Evolutionary conservation across 2,113 vertebrate genomes (phyloP), one percentile per base, ranked within the genome.

Genomic region (Diadophis punctatus): DNA sequence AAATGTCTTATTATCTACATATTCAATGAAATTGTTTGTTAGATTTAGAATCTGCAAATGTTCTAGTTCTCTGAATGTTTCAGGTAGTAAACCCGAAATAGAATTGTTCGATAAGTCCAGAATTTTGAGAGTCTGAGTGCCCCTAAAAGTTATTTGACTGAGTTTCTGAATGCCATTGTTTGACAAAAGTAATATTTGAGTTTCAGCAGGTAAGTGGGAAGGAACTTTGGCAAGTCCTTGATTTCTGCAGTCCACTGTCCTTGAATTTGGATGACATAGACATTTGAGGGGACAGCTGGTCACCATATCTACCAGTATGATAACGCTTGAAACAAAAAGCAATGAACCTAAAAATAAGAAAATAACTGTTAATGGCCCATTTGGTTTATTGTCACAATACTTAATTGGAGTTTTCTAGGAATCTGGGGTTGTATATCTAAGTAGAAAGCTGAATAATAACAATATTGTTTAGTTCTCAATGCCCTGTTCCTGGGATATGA

Each of bases 41-140:
- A 99, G 94, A 85, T 98, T 99, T 95, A 99, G 97, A 88, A 98
- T 97, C 93, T 98, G 98, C 23, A 99, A 97, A 53, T 97, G 97
- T 11, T 95, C 96, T 91, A 99, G 97, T 88, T 98, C 98, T 58
- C 98, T 97, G 93, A 99, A 98, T 92, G 98, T 97, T 48, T 97
- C 98, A 0, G 98, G 97, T 18, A 97, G 98, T 95, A 99, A 92
- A 7, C 94, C 97, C 58, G 98, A 98, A 94, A 99, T 97, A 2
- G 98, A 98, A 97, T 99, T 99, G 94, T 99, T 99, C 2, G 98
- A 98, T 94, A 99, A 96, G 95, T 99, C 98, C 56, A 99, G 96
- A 95, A 98, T 97, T 58, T 96, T 98, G 46, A 99, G 98, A 8
- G 97, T 52, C 0, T 98, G 97, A 8, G 98, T 98, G 56, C 98